Percentiles rank a stretch among this genome's conserved stretches.
These are phyloP conservation scores for Orthosia cruda DNA, from an alignment of 2,888 invertebrate genomes.

Conservation along the genomic window DNA sequence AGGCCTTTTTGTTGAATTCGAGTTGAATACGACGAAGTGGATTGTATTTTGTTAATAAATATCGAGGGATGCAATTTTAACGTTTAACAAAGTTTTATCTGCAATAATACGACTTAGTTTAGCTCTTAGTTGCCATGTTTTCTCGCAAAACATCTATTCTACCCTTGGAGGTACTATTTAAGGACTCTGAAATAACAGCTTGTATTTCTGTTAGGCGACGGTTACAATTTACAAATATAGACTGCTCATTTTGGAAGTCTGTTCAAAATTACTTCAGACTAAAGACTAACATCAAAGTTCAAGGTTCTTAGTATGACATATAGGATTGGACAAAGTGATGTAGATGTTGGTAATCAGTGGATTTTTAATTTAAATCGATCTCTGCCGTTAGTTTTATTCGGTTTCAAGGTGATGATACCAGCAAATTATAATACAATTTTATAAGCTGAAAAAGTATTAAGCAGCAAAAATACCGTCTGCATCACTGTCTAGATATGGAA, in stretches of 20 bases:
- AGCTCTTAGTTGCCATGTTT: conserved; percentile 76
- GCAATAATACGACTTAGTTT: conserved; percentile 53
- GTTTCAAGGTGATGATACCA: no score
- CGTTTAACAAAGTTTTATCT: conserved; percentile 47
- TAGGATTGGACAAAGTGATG: not conserved
- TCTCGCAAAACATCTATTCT: conserved; percentile 78
- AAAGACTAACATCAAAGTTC: not conserved
- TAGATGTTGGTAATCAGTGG: no score
- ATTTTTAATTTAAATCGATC: no score
- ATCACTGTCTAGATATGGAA: not conserved
- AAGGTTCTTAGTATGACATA: not conserved
- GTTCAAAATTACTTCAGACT: conserved; percentile 18
- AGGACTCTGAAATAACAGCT: conserved; percentile 48
- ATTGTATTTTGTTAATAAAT: conserved; percentile 38
- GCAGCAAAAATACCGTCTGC: no score
- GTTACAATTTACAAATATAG: not conserved
- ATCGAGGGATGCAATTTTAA: conserved; percentile 16
- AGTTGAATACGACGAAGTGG: conserved; percentile 19
- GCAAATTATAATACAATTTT: no score
- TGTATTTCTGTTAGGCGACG: conserved; percentile 21
- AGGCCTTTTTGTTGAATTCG: not conserved
- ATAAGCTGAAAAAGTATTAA: no score
- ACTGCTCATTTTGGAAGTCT: not conserved
- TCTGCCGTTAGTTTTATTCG: no score
- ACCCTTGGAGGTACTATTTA: conserved; percentile 29